Conservation (phyloP, 1,140 invertebrate species). For the Orchestia grillus region DNA sequence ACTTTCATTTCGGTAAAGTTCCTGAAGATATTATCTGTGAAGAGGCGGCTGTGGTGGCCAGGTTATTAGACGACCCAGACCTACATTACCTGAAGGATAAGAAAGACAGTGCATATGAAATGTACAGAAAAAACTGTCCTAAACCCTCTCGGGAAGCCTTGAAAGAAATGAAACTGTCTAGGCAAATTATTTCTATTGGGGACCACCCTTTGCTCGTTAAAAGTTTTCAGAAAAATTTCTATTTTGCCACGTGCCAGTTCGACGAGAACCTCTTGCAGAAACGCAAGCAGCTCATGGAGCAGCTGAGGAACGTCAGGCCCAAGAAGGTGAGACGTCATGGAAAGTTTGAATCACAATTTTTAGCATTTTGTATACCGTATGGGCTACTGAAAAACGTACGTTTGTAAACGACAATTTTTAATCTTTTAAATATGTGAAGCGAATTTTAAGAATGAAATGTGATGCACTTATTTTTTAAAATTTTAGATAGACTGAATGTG, state of each 20-base stretch:
- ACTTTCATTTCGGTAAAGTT: conserved; percentile 49
- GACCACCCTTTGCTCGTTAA: conserved; percentile 45
- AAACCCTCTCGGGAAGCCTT: not conserved
- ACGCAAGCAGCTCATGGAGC: conserved; percentile 44
- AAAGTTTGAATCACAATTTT: too few relatives aligned
- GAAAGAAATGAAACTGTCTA: conserved; percentile 31
- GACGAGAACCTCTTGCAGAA: conserved; percentile 19
- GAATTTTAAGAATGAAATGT: too few relatives aligned
- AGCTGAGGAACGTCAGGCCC: conserved; percentile 50
- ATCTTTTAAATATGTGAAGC: too few relatives aligned
- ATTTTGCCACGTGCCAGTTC: conserved; percentile 14
- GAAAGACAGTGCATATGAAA: conserved; percentile 34
- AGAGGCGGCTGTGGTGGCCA: not conserved
- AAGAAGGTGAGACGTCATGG: conserved; percentile 24
- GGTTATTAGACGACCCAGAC: conserved; percentile 27
- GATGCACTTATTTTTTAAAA: too few relatives aligned
- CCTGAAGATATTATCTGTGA: conserved; percentile 57
- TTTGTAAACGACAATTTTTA: too few relatives aligned
- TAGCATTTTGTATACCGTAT: too few relatives aligned
- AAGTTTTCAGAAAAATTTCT: conserved; percentile 40
- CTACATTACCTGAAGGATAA: not conserved
- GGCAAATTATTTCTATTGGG: conserved; percentile 30
- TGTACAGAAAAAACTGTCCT: conserved; percentile 49
- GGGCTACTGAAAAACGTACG: too few relatives aligned
- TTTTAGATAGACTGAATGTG: too few relatives aligned